Evolutionary conservation across 2,113 vertebrate species (phyloP).

Genomic region (Channa argus): DNA sequence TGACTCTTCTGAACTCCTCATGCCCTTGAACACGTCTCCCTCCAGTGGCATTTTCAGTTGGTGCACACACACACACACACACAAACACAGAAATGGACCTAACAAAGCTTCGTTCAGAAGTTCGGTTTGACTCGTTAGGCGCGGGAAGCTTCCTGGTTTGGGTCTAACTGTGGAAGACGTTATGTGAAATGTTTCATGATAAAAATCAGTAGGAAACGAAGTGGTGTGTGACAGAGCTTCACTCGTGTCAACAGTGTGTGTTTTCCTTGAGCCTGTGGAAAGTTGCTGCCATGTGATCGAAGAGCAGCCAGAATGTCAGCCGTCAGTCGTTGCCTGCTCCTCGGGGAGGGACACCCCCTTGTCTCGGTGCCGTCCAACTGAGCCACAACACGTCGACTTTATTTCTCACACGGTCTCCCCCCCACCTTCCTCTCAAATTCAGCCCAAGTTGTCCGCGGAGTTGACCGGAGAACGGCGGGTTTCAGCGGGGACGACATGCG

Average conservation of each 20-base stretch:
- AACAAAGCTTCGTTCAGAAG: too few relatives aligned
- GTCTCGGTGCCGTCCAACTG: slow-evolving; percentile 49
- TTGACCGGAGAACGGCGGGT: neutral
- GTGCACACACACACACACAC: too few relatives aligned
- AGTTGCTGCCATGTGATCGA: slow-evolving; percentile 63
- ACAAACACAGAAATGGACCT: too few relatives aligned
- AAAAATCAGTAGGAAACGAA: too few relatives aligned
- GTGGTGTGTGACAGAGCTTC: neutral
- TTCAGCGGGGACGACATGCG: slow-evolving; percentile 69
- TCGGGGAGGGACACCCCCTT: slow-evolving; percentile 44
- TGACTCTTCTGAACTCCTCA: neutral
- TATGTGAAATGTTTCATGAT: too few relatives aligned
- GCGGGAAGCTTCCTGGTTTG: too few relatives aligned
- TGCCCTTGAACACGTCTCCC: slow-evolving; percentile 6
- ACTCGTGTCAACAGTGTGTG: neutral
- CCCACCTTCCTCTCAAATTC: slow-evolving; percentile 1
- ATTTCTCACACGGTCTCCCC: neutral
- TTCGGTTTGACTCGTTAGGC: too few relatives aligned
- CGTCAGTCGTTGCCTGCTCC: slow-evolving; percentile 33
- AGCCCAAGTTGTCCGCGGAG: neutral
- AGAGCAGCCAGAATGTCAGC: slow-evolving; percentile 43
- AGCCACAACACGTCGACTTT: slow-evolving; percentile 53
- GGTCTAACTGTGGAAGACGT: too few relatives aligned
- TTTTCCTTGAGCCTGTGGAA: slow-evolving; percentile 2
- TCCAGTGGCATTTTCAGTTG: slow-evolving; percentile 2